Evolutionary conservation across 2,113 vertebrate species (phyloP), one percentile per base, ranked within the genome.

Genomic region (Pedionomus torquatus): DNA sequence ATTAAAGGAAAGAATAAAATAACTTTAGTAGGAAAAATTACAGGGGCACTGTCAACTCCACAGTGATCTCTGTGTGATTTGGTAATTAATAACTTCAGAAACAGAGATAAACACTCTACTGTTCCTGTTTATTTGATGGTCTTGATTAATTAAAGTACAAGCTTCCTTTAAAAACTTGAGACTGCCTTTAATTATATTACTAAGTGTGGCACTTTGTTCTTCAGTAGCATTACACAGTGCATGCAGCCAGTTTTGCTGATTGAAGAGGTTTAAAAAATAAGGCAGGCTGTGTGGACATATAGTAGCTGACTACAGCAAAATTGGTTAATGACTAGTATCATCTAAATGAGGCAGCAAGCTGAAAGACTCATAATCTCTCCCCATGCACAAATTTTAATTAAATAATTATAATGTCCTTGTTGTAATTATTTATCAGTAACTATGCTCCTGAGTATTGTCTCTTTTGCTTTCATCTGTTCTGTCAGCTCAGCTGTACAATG

Each of bases 391-490:
- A 98, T 98, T 98, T 97, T 98, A 98, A 98, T 98, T 98, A 98
- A 98, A 98, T 98, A 98, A 98, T 98, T 97, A 96, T 97, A 97
- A 98, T 83, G 92, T 93, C 96, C 96, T 97, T 96, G 91, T 97
- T 98, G 98, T 98, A 98, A 98, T 98, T 98, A 98, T 98, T 98
- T 98, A 98, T 98, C 97, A 97, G 97, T 97, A 97, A 98, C 96
- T 97, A 95, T 97, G 96, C 98, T 98, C 98, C 91, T 96, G 98
- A 98, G 98, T 96, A 98, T 97, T 97, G 92, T 84, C 77, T 97
- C 88, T 96, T 96, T 94, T 52, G 85, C 97, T 96, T 97, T 98
- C 95, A 95, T 98, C 94, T 97, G 80, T 93, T 97, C 96, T 97
- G 86, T 97, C 95, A 97, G 92, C 95, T 97, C 90, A 96, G 89